phyloP scores from a whole-genome alignment of 2,797 vertebrate genomes.

The Odontamblyopus rebecca region DNA sequence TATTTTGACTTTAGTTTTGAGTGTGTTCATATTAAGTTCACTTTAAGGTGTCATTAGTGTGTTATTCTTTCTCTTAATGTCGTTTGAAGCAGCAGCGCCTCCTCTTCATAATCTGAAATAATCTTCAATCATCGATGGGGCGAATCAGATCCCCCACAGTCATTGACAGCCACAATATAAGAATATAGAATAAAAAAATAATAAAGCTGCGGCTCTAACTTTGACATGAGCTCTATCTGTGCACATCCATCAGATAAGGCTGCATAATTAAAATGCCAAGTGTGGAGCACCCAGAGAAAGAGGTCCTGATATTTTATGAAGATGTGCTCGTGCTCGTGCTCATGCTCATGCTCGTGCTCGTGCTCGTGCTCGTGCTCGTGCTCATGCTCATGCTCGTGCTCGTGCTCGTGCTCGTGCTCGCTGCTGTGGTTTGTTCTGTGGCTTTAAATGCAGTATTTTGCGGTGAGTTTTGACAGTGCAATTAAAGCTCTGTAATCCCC shows the following conservation, averaged over 20 bases:
- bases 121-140: slow-evolving; percentile 73
- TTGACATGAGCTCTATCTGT: slow-evolving; percentile 76
- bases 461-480: slow-evolving; percentile 71
- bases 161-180: slow-evolving; percentile 76
- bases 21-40: background rate
- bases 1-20: background rate
- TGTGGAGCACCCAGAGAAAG: slow-evolving; percentile 55
- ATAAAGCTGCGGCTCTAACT: slow-evolving; percentile 77
- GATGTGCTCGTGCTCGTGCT: too few relatives aligned
- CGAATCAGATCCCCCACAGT: slow-evolving; percentile 71
- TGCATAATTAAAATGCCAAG: slow-evolving; percentile 83
- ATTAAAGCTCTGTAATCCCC: slow-evolving; percentile 76
- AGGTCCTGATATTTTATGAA: slow-evolving; percentile 64
- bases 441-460: slow-evolving; percentile 51
- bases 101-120: slow-evolving; percentile 64
- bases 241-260: slow-evolving; percentile 79
- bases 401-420: too few relatives aligned
- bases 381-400: too few relatives aligned
- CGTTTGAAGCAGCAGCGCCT: slow-evolving; percentile 57
- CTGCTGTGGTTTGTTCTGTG: slow-evolving; percentile 63
- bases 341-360: too few relatives aligned
- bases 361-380: too few relatives aligned
- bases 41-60: background rate
- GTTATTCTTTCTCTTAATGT: slow-evolving; percentile 33
- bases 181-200: slow-evolving; percentile 79